phyloP scores from a whole-genome alignment of 2,888 invertebrate genomes.

The Strigamia maritima region DNA sequence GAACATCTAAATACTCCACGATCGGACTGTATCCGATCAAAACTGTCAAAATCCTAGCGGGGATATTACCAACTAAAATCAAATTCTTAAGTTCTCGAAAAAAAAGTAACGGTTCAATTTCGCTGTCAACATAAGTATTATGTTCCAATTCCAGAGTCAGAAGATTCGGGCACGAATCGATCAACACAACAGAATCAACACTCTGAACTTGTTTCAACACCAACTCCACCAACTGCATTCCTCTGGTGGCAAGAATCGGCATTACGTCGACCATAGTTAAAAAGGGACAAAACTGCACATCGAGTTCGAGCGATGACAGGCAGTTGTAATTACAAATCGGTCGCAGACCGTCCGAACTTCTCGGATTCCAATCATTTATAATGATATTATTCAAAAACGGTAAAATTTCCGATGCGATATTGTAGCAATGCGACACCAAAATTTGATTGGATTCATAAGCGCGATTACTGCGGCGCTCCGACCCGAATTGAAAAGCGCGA shows the following conservation, averaged over 20 bases:
- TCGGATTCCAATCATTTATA: conserved; percentile 23
- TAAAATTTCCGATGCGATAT: not conserved
- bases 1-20: not conserved
- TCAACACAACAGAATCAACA: not conserved
- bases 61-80: not conserved
- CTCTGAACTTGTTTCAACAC: not conserved
- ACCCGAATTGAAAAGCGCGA: not conserved
- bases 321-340: not conserved
- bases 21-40: not conserved
- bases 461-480: not conserved
- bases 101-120: not conserved
- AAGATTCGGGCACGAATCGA: not conserved
- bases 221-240: not conserved
- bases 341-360: not conserved
- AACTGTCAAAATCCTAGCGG: not conserved
- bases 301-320: not conserved
- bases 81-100: not conserved
- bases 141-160: not conserved
- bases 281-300: not conserved
- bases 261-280: not conserved
- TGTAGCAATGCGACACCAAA: not conserved
- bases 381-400: not conserved
- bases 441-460: not conserved
- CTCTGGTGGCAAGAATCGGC: not conserved
- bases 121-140: not conserved